Base-by-base conservation (phyloP, 2,113 vertebrate species). In the Protobothrops mucrosquamatus region DNA sequence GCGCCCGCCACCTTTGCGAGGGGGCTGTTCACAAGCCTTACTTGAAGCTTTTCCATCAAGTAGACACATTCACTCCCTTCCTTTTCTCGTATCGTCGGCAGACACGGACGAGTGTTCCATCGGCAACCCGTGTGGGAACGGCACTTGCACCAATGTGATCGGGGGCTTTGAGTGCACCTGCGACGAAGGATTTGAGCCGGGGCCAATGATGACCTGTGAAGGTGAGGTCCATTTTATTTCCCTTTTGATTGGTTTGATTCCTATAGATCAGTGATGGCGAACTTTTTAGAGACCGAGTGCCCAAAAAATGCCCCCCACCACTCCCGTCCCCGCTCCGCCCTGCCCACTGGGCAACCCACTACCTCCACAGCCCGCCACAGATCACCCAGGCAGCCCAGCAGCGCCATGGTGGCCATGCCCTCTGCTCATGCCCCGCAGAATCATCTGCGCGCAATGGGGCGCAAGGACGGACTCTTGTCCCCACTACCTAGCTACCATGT, bases 161-260 rank as follows among this genome's bases (percentile, higher is more conserved):
- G 99, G 99, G 59, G 98, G 99, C 34, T 99, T 99, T 0, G 98
- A 99, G 96, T 99, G 99, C 0, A 96, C 98, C 48, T 99, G 99
- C 6, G 97, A 98, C 1, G 98, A 99, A 2, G 99, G 99, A 51
- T 99, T 99, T 0, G 99, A 99, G 97, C 99, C 99, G 0, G 99
- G 99, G 26, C 97, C 99, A 91, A 98, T 98, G 98, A 98, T 99
- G 98, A 98, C 98, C 2, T 99, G 99, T 2, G 98, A 99, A 98
- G 99, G 99, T 99, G 94, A 9, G 0, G 26, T 39, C 69, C 5
- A 34, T 15, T 74, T 74, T 6, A 0, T 74, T 74, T 34, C 22
- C 6, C 18, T 22, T 81, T 81, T 2, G 2, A 39, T 81, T 0
- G 15, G 3, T 34, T 20, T 0, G 64, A 74, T 81, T 81, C 39